Conservation (phyloP, 2,797 vertebrate genomes). For the Arnoldichthys spilopterus region DNA sequence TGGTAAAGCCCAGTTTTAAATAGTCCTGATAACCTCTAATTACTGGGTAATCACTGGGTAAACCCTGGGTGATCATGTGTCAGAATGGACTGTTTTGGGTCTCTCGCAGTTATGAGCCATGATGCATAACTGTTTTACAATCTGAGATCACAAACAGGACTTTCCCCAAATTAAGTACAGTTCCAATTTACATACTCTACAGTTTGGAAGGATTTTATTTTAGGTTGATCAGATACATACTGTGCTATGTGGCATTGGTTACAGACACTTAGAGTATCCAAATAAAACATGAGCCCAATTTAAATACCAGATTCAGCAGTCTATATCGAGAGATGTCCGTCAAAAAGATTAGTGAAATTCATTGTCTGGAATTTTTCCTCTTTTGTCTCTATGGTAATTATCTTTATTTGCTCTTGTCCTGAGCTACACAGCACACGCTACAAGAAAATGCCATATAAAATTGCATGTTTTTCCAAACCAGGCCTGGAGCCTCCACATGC, state of each 20-base stretch:
- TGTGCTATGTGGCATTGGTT: neutral
- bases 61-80: neutral
- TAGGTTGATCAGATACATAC: neutral
- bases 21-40: too few relatives aligned
- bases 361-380: neutral
- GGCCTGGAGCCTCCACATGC: neutral
- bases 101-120: too few relatives aligned
- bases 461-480: neutral
- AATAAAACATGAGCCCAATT: conserved; percentile 8
- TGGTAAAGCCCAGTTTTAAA: too few relatives aligned
- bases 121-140: too few relatives aligned
- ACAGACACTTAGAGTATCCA: neutral
- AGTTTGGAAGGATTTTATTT: neutral
- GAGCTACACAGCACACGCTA: neutral
- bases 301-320: neutral
- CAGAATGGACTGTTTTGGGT: neutral
- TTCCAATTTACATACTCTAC: too few relatives aligned
- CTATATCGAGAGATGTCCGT: neutral
- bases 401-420: neutral
- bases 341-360: neutral
- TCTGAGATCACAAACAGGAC: neutral
- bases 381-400: neutral
- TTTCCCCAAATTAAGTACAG: too few relatives aligned
- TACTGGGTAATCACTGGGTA: neutral
- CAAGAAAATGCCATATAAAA: neutral